Evolutionary conservation across 2,888 invertebrate genomes (phyloP).

Genomic region (Thereva unica): DNA sequence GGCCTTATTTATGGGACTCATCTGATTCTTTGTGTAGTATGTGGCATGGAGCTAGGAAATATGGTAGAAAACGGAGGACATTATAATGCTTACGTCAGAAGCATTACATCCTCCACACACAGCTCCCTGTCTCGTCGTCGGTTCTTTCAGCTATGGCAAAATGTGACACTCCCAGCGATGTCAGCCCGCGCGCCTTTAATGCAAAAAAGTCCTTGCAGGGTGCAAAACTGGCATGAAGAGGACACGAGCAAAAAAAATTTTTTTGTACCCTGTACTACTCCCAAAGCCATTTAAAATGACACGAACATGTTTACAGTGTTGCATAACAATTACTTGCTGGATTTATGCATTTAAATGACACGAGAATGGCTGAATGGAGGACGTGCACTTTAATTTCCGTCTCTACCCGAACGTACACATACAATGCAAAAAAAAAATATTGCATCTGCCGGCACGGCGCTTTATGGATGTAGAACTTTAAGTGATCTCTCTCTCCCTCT

Average conservation of each 20-base stretch:
- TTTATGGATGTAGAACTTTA: too few species aligned
- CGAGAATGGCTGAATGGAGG: slow-evolving; percentile 30
- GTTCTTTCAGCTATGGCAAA: slow-evolving; percentile 14
- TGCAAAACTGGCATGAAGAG: background rate
- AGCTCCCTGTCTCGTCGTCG: background rate
- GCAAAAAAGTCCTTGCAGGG: slow-evolving; percentile 20
- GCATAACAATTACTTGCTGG: slow-evolving; percentile 38
- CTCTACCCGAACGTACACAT: background rate
- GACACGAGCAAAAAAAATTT: slow-evolving; percentile 11
- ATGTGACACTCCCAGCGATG: slow-evolving; percentile 25
- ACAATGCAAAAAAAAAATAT: too few species aligned
- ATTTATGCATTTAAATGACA: slow-evolving; percentile 39
- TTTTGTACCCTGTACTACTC: slow-evolving; percentile 10
- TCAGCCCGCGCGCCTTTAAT: slow-evolving; percentile 23
- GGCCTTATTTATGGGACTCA: slow-evolving; percentile 31
- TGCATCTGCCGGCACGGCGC: too few species aligned
- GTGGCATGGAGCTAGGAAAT: slow-evolving; percentile 11
- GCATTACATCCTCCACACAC: slow-evolving; percentile 18
- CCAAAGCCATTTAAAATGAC: slow-evolving; percentile 36
- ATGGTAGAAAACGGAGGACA: slow-evolving; percentile 1
- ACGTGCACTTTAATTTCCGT: slow-evolving; percentile 40
- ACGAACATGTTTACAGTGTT: slow-evolving; percentile 39
- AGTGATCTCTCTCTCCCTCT: too few species aligned
- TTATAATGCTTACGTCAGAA: slow-evolving; percentile 9
- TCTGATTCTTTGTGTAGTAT: slow-evolving; percentile 28